These are phyloP conservation scores for Cossypha niveicapilla DNA, from an alignment of 2,797 vertebrate genomes.

Conservation along the genomic window DNA sequence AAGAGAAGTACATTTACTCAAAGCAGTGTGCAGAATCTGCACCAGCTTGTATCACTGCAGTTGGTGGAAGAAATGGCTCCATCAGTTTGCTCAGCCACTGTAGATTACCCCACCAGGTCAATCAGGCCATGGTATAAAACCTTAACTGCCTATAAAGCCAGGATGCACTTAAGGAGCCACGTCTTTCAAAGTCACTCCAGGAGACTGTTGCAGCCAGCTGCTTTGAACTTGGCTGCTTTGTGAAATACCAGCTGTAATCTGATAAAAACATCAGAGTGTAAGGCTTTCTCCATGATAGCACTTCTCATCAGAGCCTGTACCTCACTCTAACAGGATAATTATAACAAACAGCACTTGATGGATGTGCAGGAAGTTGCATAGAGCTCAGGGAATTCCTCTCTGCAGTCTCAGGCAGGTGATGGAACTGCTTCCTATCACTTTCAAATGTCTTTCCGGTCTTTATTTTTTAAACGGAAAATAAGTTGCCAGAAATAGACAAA, in stretches of 20 bases:
- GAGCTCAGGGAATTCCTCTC: slow-evolving; percentile 16
- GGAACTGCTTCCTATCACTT: not conserved
- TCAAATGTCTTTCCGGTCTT: not conserved
- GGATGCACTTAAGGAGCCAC: not conserved
- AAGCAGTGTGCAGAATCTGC: not conserved
- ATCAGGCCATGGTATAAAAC: not conserved
- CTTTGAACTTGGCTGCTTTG: not conserved
- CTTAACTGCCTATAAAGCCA: not conserved
- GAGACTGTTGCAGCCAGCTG: not conserved
- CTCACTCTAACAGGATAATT: not conserved
- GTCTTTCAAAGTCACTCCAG: not conserved
- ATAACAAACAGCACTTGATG: not conserved
- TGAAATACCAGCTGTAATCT: not conserved
- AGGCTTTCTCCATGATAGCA: not conserved
- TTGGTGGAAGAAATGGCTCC: not conserved
- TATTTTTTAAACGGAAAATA: slow-evolving; percentile 9
- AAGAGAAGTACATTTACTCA: not conserved
- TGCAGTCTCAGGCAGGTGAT: slow-evolving; percentile 12
- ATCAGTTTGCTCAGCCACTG: not conserved
- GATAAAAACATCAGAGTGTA: not conserved
- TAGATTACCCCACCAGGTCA: not conserved
- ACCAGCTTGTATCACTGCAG: not conserved
- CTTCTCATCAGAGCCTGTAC: not conserved
- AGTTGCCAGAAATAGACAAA: not conserved
- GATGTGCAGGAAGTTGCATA: not conserved